Conservation (phyloP, 1,140 invertebrate species). For the Drosophila subobscura region DNA sequence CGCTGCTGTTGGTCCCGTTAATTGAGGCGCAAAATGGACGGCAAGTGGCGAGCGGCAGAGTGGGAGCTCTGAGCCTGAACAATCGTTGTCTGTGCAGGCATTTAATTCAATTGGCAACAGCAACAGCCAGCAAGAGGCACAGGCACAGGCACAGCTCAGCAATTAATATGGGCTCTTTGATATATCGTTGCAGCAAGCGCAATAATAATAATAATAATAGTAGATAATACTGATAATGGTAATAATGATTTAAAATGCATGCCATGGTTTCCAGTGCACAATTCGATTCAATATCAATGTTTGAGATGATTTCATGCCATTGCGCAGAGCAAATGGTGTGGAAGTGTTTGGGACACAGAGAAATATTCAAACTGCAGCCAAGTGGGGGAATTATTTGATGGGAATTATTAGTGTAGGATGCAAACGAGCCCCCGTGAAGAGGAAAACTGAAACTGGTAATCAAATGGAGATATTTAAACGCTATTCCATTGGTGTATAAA, state of each 20-base stretch:
- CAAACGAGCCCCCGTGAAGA: too few relatives aligned
- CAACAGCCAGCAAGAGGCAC: too few relatives aligned
- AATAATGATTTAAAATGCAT: conserved; percentile 23
- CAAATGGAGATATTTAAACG: too few relatives aligned
- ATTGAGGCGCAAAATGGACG: conserved; percentile 51
- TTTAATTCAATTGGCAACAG: conserved; percentile 56
- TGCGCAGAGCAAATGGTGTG: neutral
- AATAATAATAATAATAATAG: conserved; percentile 28
- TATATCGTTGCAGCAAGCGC: conserved; percentile 25
- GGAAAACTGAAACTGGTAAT: too few relatives aligned
- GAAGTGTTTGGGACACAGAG: neutral
- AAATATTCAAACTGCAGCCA: neutral
- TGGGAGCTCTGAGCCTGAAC: conserved; percentile 3
- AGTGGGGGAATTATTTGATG: too few relatives aligned
- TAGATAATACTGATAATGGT: conserved; percentile 27
- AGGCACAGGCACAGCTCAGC: neutral
- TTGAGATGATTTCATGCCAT: neutral
- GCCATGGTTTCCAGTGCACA: neutral
- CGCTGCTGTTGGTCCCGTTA: conserved; percentile 42
- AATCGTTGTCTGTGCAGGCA: conserved; percentile 35
- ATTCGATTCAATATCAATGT: conserved; percentile 2
- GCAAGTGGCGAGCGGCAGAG: neutral
- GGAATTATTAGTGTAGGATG: too few relatives aligned
- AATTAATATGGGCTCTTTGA: conserved; percentile 45
- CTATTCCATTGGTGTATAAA: too few relatives aligned